A percentile compares a stretch with the other conserved stretches of the same genome.
These are phyloP conservation scores for Aphis gossypii DNA, from an alignment of 1,140 invertebrate genomes.

Conservation along the genomic window DNA sequence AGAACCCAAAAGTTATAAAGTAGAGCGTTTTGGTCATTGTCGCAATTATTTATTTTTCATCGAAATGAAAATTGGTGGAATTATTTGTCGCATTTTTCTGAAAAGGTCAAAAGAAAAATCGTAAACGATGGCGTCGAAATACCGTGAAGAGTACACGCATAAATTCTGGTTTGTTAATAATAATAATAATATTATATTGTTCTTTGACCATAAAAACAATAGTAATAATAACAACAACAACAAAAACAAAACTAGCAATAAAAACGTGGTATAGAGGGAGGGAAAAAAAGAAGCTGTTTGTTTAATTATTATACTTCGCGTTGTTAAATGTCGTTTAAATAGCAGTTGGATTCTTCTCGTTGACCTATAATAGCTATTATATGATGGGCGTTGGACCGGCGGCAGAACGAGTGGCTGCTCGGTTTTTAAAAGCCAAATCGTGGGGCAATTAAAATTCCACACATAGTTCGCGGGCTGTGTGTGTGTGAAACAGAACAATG, in stretches of 20 bases:
- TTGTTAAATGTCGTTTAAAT: slow-evolving; percentile 13
- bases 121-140: not conserved
- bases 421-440: slow-evolving; percentile 44
- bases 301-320: slow-evolving; percentile 13
- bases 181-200: not conserved
- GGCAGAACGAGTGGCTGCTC: not conserved
- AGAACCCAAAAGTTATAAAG: not conserved
- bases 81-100: not conserved
- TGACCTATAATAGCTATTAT: slow-evolving; percentile 30
- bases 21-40: not conserved
- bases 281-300: not conserved
- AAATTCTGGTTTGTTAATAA: slow-evolving; percentile 10
- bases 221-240: not conserved
- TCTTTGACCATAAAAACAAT: not conserved
- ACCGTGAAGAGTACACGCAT: not conserved
- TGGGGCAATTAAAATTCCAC: slow-evolving; percentile 27
- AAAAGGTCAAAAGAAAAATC: not conserved
- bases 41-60: not conserved
- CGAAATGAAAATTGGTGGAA: not conserved
- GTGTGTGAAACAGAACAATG: not conserved
- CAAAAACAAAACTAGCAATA: slow-evolving; percentile 13
- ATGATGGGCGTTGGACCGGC: not conserved
- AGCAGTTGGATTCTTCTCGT: not conserved
- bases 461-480: not conserved
- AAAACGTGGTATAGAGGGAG: not conserved